Evolutionary conservation across 1,140 invertebrate species (phyloP), one percentile per base, ranked within the genome.

Genomic region (Trialeurodes vaporariorum): DNA sequence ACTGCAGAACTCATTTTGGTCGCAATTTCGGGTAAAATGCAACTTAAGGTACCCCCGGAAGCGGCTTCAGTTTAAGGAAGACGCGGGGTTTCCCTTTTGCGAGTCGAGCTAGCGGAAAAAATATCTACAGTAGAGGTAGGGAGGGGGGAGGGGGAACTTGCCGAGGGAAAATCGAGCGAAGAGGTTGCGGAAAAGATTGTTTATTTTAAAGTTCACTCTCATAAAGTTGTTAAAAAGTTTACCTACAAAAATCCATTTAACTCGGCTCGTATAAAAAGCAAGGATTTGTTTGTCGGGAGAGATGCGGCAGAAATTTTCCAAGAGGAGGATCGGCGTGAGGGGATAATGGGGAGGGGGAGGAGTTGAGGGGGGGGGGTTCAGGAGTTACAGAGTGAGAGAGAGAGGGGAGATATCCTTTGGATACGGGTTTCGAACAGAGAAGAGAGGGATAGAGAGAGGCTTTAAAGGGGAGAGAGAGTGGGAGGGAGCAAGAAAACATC

Each of bases 141-240:
- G n/a, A n/a, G n/a, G n/a, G n/a, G n/a, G n/a, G n/a, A n/a, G n/a
- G n/a, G n/a, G n/a, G n/a, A n/a, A n/a, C n/a, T n/a, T n/a, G n/a
- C n/a, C n/a, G n/a, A n/a, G n/a, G n/a, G n/a, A n/a, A n/a, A n/a
- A n/a, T n/a, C n/a, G n/a, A n/a, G n/a, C n/a, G n/a, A n/a, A n/a
- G 34, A 17, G 34, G 5, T 49, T 49, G 34, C 34, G 34, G 34
- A 49, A 49, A 49, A 49, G 5, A 49, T 49, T 49, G 34, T 49
- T 49, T 49, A 49, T 49, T 49, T 49, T 49, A 49, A 17, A 49
- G 34, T 49, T 49, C 34, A 49, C 34, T 49, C 17, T 17, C 34
- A 49, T 49, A 49, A 49, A 49, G 34, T 49, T 49, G 34, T 49
- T 49, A 49, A 49, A 49, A 49, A 49, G 34, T 49, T 49, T 49